These are phyloP conservation scores for Gymnarchus niloticus DNA, from an alignment of 2,113 vertebrate genomes.

Conservation along the genomic window DNA sequence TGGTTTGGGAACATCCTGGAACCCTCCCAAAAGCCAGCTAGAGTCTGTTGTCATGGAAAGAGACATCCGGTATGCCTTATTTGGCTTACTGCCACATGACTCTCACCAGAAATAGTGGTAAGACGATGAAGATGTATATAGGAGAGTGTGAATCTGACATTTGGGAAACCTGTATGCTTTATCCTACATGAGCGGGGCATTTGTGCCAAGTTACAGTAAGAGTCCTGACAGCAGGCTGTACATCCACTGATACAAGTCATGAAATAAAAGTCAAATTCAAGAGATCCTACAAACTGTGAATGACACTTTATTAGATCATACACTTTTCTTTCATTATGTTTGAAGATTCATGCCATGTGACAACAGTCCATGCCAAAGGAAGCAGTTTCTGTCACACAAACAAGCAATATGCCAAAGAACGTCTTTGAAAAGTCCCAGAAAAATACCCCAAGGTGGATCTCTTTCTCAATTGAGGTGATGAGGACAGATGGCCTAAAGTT, in stretches of 20 bases:
- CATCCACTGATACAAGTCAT: not conserved
- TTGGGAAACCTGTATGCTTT: not conserved
- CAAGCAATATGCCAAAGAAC: not conserved
- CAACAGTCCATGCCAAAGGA: not conserved
- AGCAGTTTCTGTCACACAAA: not conserved
- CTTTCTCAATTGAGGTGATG: not conserved
- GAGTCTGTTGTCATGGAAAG: too few relatives aligned
- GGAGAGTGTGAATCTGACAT: not conserved
- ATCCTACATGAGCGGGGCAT: not conserved
- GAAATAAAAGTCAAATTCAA: not conserved
- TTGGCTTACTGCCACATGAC: too few relatives aligned
- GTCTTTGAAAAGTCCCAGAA: not conserved
- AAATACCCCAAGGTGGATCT: not conserved
- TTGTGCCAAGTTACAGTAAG: not conserved
- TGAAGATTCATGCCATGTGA: not conserved
- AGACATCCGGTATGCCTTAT: too few relatives aligned
- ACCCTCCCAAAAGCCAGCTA: too few relatives aligned
- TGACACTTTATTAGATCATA: not conserved
- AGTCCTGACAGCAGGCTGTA: not conserved
- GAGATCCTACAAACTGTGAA: not conserved
- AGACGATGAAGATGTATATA: too few relatives aligned
- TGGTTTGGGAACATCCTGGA: too few relatives aligned
- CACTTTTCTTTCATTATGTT: not conserved
- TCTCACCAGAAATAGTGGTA: too few relatives aligned
- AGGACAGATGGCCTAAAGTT: not conserved